These are phyloP conservation scores for Haliclona indistincta DNA, from an alignment of 37 sponge, comb jelly and placozoan genomes.

Conservation along the genomic window DNA sequence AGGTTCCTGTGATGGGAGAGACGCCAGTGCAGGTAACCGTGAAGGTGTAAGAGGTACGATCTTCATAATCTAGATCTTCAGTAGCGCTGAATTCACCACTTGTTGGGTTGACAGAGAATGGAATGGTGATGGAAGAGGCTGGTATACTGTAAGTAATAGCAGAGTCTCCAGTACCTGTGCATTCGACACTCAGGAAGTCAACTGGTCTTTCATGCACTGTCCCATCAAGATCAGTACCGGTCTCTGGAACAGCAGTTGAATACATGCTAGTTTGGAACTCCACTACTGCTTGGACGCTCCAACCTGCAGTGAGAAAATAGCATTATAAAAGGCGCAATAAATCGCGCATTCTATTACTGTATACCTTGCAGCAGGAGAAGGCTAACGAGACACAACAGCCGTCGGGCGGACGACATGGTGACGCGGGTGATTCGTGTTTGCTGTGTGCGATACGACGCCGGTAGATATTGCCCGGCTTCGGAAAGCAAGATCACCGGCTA, in stretches of 20 bases:
- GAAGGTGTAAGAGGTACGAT: conserved; percentile 34
- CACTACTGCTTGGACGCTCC: no score
- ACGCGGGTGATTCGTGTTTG: no score
- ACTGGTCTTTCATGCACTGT: conserved; percentile 21
- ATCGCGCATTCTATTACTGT: no score
- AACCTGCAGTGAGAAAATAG: no score
- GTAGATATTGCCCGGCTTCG: no score
- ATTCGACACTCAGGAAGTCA: conserved; percentile 40
- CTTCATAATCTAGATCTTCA: conserved; percentile 56
- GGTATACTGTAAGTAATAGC: conserved; percentile 5
- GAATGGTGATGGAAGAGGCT: background rate
- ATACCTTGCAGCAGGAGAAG: no score
- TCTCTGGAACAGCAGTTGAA: conserved; percentile 10
- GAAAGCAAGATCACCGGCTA: no score
- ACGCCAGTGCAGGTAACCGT: conserved; percentile 42
- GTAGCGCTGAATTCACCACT: conserved; percentile 43
- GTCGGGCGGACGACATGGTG: no score
- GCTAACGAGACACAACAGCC: no score
- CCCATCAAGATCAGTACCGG: background rate
- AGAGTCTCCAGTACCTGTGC: conserved; percentile 43
- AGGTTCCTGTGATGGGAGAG: background rate
- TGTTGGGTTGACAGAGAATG: conserved; percentile 29
- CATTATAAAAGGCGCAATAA: no score
- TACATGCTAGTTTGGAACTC: no score
- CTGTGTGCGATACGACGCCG: no score